Evolutionary conservation across 2,113 vertebrate species (phyloP).

Genomic region (Pristiophorus japonicus): DNA sequence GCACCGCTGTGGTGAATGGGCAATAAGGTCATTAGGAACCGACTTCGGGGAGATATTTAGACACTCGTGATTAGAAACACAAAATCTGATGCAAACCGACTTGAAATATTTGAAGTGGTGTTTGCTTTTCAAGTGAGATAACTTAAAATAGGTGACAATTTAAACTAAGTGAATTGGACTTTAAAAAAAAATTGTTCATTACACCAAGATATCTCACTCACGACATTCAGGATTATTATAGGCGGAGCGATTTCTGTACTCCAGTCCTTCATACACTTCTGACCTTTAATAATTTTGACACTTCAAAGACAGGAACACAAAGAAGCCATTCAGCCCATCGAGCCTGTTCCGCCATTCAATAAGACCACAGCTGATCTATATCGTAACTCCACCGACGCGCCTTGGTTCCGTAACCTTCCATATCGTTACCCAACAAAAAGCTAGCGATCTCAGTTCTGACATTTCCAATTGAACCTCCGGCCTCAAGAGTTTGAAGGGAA

Average conservation of each 20-base stretch:
- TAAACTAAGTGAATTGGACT: not conserved
- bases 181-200: not conserved
- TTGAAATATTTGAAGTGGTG: not conserved
- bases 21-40: not conserved
- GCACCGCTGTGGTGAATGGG: not conserved
- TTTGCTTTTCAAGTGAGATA: not conserved
- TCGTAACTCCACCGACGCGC: no score
- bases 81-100: not conserved
- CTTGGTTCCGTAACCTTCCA: no score
- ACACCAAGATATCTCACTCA: not conserved
- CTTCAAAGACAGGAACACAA: no score
- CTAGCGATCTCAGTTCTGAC: no score
- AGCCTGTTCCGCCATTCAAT: no score
- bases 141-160: not conserved
- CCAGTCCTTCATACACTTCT: not conserved
- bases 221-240: not conserved
- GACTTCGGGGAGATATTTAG: not conserved
- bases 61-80: not conserved
- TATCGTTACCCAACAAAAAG: no score
- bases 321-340: no score
- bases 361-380: no score
- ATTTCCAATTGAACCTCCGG: no score
- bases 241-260: not conserved
- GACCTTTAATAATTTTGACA: no score
- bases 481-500: no score